Evolutionary conservation across 2,888 invertebrate genomes (phyloP).

Genomic region (Tetramorium bicarinatum): DNA sequence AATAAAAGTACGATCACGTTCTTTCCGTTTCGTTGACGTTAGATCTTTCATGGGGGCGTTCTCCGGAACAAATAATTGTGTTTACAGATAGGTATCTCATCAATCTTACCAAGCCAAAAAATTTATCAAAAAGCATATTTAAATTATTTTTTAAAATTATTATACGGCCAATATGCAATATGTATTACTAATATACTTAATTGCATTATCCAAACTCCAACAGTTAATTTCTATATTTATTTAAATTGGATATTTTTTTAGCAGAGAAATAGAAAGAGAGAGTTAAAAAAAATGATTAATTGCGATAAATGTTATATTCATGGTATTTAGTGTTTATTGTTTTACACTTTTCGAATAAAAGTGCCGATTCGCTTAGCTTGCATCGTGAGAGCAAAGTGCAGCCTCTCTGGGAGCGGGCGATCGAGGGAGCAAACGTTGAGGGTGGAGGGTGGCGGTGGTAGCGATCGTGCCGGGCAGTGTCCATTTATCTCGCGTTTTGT

Average conservation of each 20-base stretch:
- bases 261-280: slow-evolving; percentile 20
- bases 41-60: slow-evolving; percentile 73
- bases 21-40: slow-evolving; percentile 69
- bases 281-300: slow-evolving; percentile 36
- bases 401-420: slow-evolving; percentile 15
- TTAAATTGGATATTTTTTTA: background rate
- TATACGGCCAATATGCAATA: background rate
- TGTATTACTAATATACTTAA: background rate
- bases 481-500: slow-evolving; percentile 78
- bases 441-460: slow-evolving; percentile 23
- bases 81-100: slow-evolving; percentile 22
- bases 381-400: slow-evolving; percentile 45
- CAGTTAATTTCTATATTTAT: background rate
- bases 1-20: slow-evolving; percentile 39
- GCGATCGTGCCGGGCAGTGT: slow-evolving; percentile 47
- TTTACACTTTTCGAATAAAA: slow-evolving; percentile 40
- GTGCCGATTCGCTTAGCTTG: slow-evolving; percentile 35
- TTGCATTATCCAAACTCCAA: background rate
- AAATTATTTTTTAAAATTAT: background rate
- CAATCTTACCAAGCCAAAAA: background rate
- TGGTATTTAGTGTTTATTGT: slow-evolving; percentile 25
- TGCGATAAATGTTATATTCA: slow-evolving; percentile 49
- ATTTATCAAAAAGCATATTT: background rate
- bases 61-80: slow-evolving; percentile 19
- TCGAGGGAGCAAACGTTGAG: slow-evolving; percentile 40